Evolutionary conservation across 1,140 invertebrate species (phyloP).

Genomic region (Pseudomyrmex sp.): DNA sequence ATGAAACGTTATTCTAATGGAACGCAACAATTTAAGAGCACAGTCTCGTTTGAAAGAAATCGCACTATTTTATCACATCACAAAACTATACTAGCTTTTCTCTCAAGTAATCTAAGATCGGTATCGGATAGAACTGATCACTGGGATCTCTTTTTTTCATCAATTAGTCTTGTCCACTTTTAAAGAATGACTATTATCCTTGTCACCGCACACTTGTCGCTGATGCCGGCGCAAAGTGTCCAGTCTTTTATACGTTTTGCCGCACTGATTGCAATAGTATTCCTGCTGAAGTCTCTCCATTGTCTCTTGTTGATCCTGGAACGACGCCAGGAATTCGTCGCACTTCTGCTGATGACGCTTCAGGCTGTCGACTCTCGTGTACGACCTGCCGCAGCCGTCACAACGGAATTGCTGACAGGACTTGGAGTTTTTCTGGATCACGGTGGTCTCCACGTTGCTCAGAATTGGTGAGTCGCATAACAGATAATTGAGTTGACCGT

Average conservation of each 20-base stretch:
- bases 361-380: constrained; percentile 81
- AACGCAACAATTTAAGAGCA: neutral
- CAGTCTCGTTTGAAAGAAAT: neutral
- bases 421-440: constrained; percentile 45
- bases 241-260: constrained; percentile 83
- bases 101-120: neutral
- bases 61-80: neutral
- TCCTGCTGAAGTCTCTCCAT: constrained; percentile 66
- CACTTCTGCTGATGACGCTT: constrained; percentile 82
- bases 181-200: constrained; percentile 46
- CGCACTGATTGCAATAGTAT: constrained; percentile 83
- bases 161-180: constrained; percentile 36
- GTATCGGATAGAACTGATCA: neutral
- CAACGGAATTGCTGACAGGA: constrained; percentile 71
- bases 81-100: neutral
- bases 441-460: constrained; percentile 44
- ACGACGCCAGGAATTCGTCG: constrained; percentile 61
- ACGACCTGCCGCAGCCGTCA: constrained; percentile 79
- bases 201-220: constrained; percentile 77
- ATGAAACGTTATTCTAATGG: no score
- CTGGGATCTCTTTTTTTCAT: constrained; percentile 7
- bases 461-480: constrained; percentile 67
- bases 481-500: constrained; percentile 68
- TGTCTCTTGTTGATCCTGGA: constrained; percentile 64
- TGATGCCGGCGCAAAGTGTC: constrained; percentile 82